A percentile compares a stretch with the other conserved stretches of the same genome.
Evolutionary conservation across 2,888 invertebrate genomes (phyloP).

Genomic region (Eilema caniola): DNA sequence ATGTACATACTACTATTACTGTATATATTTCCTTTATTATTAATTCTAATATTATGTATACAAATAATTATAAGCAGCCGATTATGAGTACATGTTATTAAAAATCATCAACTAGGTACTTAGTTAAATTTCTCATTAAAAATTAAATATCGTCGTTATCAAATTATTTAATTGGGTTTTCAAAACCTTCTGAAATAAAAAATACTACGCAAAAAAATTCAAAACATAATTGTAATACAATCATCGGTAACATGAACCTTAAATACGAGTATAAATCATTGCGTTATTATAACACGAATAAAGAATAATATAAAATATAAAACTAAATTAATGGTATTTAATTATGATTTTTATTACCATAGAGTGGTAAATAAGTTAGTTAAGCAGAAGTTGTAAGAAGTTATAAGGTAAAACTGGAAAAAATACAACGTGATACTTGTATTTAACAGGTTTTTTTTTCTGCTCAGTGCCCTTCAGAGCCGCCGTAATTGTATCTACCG

Average conservation of each 20-base stretch:
- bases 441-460: conserved; percentile 35
- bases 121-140: background rate
- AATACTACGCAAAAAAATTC: background rate
- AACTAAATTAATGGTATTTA: conserved; percentile 24
- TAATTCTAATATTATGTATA: background rate
- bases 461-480: conserved; percentile 38
- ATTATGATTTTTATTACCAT: conserved; percentile 35
- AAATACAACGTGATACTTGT: conserved; percentile 22
- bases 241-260: background rate
- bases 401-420: conserved; percentile 48
- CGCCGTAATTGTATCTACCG: conserved; percentile 39
- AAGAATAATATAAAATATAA: conserved; percentile 5
- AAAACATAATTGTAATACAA: conserved; percentile 5
- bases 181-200: background rate
- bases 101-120: background rate
- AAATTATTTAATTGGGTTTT: conserved; percentile 2
- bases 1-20: background rate
- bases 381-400: conserved; percentile 27
- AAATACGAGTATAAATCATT: conserved; percentile 8
- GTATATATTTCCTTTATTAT: conserved; percentile 14
- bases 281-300: background rate
- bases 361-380: conserved; percentile 32
- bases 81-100: background rate
- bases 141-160: background rate
- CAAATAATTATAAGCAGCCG: background rate